Base-by-base conservation (phyloP, 2,888 invertebrate species). In the Cyaniris semiargus region DNA sequence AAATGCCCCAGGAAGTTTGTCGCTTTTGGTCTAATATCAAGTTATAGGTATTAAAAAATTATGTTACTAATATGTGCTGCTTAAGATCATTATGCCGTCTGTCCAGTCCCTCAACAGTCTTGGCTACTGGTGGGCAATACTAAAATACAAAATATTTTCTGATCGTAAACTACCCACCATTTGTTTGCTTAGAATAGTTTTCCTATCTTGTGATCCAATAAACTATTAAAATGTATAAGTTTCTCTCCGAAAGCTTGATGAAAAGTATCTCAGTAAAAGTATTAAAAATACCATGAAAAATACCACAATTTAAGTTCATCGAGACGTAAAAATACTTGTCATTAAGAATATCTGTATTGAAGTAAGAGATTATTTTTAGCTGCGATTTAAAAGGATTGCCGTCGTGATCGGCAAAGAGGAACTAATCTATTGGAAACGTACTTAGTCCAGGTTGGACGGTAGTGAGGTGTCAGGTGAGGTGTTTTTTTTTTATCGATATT, bases 391-490 rank as follows among this genome's bases (percentile, higher is more conserved):
- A 74, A 74, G 74, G 44, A 72, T 72, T 72, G 81, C 79, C 79
- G 76, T 72, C 44, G 44, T 48, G 74, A 81, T 78, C 79, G 79
- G 70, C 77, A 77, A 77, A 79, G 80, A 80, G 80, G 82, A 82
- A 81, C 81, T 81, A 82, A 83, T 83, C 82, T 82, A 83, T 83
- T 82, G 82, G 81, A 83, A 83, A 83, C 79, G 82, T 81, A 79
- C 80, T 79, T 80, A 80, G 80, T 78, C 78, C 80, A 81, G 80
- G 79, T 81, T 81, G 77, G 79, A 80, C 78, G 56, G 8, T 81
- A 81, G 82, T 58, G 82, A 71, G 77, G 81, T 18, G 82, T 58
- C 81, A 71, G 77, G 81, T 18, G 53, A 27, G 21, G 31, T 5
- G 66, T 38, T 53, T 53, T 53, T 53, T 53, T 13, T 75, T 5